Conservation (phyloP, 1,140 invertebrate genomes). For the Anoplophora glabripennis region DNA sequence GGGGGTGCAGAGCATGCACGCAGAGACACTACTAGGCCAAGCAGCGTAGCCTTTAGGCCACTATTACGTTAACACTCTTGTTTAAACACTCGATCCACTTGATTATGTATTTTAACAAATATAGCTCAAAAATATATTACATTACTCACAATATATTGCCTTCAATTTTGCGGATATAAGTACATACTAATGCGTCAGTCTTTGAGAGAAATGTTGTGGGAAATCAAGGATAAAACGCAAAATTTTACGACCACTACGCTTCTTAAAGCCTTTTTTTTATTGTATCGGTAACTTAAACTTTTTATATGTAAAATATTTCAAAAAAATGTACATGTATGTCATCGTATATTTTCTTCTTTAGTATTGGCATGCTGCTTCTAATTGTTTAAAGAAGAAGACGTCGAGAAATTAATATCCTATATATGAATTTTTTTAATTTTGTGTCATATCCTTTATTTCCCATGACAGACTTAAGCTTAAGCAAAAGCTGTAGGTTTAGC, state of each 20-base stretch:
- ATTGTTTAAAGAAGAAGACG: slow-evolving; percentile 15
- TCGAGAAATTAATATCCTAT: background rate
- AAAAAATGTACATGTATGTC: too few relatives aligned
- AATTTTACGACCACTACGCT: too few relatives aligned
- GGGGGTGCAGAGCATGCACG: slow-evolving; percentile 30
- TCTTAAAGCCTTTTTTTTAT: too few relatives aligned
- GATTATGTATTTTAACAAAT: slow-evolving; percentile 44
- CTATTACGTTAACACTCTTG: background rate
- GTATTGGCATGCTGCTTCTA: too few relatives aligned
- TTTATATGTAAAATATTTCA: too few relatives aligned
- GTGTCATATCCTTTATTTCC: background rate
- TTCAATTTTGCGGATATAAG: slow-evolving; percentile 45
- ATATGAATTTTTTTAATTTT: background rate
- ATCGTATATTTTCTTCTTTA: too few relatives aligned
- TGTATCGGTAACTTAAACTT: too few relatives aligned
- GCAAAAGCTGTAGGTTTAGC: slow-evolving; percentile 2
- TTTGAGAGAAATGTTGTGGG: slow-evolving; percentile 28
- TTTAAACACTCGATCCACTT: slow-evolving; percentile 25
- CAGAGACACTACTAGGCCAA: slow-evolving; percentile 24
- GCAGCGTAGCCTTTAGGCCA: slow-evolving; percentile 3
- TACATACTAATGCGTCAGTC: slow-evolving; percentile 45
- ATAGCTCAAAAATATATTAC: slow-evolving; percentile 47
- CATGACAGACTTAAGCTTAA: slow-evolving; percentile 15
- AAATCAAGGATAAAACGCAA: too few relatives aligned
- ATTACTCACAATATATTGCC: slow-evolving; percentile 45